These are phyloP conservation scores for Cercocebus atys DNA, from an alignment of 2,113 vertebrate genomes.

Conservation along the genomic window DNA sequence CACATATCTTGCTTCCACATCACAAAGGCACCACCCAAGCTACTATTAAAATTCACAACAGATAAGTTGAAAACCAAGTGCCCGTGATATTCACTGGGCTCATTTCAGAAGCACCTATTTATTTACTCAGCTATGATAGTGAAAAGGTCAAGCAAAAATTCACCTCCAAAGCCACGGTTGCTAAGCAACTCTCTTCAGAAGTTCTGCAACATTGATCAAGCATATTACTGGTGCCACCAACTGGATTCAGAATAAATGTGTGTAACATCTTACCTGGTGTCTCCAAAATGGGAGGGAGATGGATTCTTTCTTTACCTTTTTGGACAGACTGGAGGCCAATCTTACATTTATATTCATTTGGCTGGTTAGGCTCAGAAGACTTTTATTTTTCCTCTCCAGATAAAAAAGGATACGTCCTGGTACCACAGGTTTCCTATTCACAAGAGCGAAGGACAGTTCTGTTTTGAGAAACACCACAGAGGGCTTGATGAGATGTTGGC, in stretches of 20 bases:
- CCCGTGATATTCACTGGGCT: constrained; percentile 33
- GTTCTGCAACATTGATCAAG: constrained; percentile 83
- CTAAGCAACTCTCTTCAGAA: constrained; percentile 87
- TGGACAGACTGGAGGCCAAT: background rate
- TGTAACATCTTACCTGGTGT: constrained; percentile 82
- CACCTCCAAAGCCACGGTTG: constrained; percentile 87
- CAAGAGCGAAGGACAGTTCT: constrained; percentile 90
- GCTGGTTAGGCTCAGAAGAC: background rate
- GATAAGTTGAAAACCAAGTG: constrained; percentile 70
- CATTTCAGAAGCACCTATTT: constrained; percentile 81
- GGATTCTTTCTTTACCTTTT: background rate
- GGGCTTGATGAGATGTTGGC: constrained; percentile 91
- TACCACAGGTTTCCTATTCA: constrained; percentile 92
- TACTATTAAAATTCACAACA: constrained; percentile 56
- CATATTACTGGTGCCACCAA: constrained; percentile 72
- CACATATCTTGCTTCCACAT: constrained; percentile 34
- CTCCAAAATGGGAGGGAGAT: background rate
- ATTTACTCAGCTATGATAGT: constrained; percentile 80
- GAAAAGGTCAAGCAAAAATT: constrained; percentile 85
- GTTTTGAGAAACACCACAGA: constrained; percentile 90
- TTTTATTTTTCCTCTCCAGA: background rate
- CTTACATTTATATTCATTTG: background rate
- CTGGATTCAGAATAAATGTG: constrained; percentile 75
- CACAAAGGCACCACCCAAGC: constrained; percentile 18
- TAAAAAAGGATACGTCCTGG: constrained; percentile 89